Conservation (phyloP, 2,888 invertebrate genomes). For the Villa cingulata region DNA sequence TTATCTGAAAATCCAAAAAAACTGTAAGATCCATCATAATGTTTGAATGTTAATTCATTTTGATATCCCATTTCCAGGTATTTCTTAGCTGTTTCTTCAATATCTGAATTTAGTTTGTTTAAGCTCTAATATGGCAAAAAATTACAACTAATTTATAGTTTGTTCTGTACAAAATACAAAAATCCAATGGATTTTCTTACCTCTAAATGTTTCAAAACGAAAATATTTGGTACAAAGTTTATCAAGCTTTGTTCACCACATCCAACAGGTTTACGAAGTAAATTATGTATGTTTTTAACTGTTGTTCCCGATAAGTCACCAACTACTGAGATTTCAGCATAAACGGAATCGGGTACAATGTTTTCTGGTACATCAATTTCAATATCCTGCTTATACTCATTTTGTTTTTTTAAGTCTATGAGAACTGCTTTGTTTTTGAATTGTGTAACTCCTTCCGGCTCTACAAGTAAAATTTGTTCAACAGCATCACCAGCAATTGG, state of each 20-base stretch:
- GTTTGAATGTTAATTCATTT: conserved; percentile 60
- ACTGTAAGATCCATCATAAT: conserved; percentile 64
- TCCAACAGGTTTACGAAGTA: conserved; percentile 67
- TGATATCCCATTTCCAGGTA: conserved; percentile 54
- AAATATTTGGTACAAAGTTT: conserved; percentile 55
- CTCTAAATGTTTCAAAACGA: conserved; percentile 51
- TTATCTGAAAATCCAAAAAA: conserved; percentile 58
- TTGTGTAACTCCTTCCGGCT: conserved; percentile 68
- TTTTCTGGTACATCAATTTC: conserved; percentile 62
- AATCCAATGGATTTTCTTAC: conserved; percentile 25
- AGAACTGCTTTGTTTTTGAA: conserved; percentile 59
- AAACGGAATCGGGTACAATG: conserved; percentile 57
- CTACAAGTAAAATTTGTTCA: conserved; percentile 55
- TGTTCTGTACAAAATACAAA: no score
- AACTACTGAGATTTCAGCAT: conserved; percentile 54
- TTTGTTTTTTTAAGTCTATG: conserved; percentile 48
- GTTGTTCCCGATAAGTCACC: conserved; percentile 67
- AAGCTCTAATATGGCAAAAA: conserved; percentile 37
- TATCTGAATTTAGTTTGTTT: conserved; percentile 48
- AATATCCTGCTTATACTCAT: conserved; percentile 42
- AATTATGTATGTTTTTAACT: conserved; percentile 57
- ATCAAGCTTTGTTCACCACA: conserved; percentile 55
- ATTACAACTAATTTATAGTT: no score
- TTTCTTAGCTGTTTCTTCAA: conserved; percentile 44
- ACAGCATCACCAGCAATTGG: conserved; percentile 67